phyloP scores from a whole-genome alignment of 1,140 invertebrate species.

The Anoplophora glabripennis region DNA sequence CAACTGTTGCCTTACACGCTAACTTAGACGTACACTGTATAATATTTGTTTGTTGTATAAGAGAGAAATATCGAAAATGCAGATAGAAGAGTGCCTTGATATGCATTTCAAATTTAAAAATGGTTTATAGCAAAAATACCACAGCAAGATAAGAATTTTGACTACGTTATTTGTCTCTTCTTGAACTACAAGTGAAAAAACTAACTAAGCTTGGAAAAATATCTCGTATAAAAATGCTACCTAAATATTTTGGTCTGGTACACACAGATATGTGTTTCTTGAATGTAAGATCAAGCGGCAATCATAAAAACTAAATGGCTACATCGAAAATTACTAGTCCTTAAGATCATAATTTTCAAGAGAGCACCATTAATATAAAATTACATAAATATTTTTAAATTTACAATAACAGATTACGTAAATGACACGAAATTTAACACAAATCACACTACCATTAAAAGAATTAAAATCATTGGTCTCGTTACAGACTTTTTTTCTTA shows the following conservation, averaged over 20 bases:
- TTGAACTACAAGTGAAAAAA: slow-evolving; percentile 14
- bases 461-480: slow-evolving; percentile 18
- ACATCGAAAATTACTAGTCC: not conserved
- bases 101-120: slow-evolving; percentile 31
- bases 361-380: slow-evolving; percentile 23
- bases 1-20: slow-evolving; percentile 10
- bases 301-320: slow-evolving; percentile 16
- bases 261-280: slow-evolving; percentile 38
- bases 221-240: slow-evolving; percentile 39
- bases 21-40: slow-evolving; percentile 7
- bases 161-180: slow-evolving; percentile 28
- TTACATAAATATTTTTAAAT: slow-evolving; percentile 13
- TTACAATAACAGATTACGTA: slow-evolving; percentile 12
- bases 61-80: not conserved
- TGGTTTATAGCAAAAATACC: slow-evolving; percentile 39
- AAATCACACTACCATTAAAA: slow-evolving; percentile 12
- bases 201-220: slow-evolving; percentile 41
- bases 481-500: slow-evolving; percentile 11
- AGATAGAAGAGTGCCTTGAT: slow-evolving; percentile 22
- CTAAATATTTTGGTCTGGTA: slow-evolving; percentile 42
- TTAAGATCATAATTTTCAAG: slow-evolving; percentile 14
- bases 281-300: slow-evolving; percentile 15
- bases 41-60: slow-evolving; percentile 1
- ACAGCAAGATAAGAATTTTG: slow-evolving; percentile 24
- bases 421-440: slow-evolving; percentile 12